These are phyloP conservation scores for Gonocerus acuteangulatus DNA, from an alignment of 2,888 invertebrate species.

Conservation along the genomic window DNA sequence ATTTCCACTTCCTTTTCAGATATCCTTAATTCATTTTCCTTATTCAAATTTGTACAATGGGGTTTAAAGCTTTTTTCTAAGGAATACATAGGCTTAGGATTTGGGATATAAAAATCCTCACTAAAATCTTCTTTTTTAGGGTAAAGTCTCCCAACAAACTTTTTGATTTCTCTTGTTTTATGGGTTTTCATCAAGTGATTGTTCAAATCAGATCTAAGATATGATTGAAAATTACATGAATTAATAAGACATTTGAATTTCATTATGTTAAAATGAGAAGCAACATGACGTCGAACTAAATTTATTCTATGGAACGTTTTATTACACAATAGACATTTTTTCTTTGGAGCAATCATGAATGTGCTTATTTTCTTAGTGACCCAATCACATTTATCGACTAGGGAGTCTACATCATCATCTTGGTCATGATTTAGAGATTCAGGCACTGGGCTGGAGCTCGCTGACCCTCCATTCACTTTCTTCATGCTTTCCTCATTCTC, in stretches of 20 bases:
- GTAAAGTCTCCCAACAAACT: slow-evolving; percentile 8
- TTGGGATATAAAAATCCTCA: background rate
- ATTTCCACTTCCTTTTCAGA: slow-evolving; percentile 1
- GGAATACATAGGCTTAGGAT: slow-evolving; percentile 11
- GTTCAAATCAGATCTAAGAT: slow-evolving; percentile 17
- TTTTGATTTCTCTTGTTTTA: slow-evolving; percentile 20
- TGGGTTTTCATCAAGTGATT: slow-evolving; percentile 12
- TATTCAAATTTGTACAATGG: background rate
- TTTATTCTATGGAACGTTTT: slow-evolving; percentile 13
- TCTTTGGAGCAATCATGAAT: slow-evolving; percentile 5
- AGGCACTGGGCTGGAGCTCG: background rate
- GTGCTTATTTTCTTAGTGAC: slow-evolving; percentile 13
- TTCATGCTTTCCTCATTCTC: background rate
- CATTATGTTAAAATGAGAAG: slow-evolving; percentile 18
- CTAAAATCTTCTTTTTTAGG: slow-evolving; percentile 20
- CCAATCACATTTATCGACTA: slow-evolving; percentile 9
- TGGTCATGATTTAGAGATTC: background rate
- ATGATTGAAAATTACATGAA: slow-evolving; percentile 21
- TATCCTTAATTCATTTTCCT: background rate
- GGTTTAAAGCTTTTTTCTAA: slow-evolving; percentile 14
- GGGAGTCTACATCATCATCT: slow-evolving; percentile 6
- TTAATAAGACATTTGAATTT: slow-evolving; percentile 20
- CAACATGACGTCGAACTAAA: slow-evolving; percentile 20
- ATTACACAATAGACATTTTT: slow-evolving; percentile 21
- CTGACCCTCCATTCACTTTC: slow-evolving; percentile 2